Evolutionary conservation across 2,113 vertebrate species (phyloP).

Genomic region (Gasterosteus nipponicus): DNA sequence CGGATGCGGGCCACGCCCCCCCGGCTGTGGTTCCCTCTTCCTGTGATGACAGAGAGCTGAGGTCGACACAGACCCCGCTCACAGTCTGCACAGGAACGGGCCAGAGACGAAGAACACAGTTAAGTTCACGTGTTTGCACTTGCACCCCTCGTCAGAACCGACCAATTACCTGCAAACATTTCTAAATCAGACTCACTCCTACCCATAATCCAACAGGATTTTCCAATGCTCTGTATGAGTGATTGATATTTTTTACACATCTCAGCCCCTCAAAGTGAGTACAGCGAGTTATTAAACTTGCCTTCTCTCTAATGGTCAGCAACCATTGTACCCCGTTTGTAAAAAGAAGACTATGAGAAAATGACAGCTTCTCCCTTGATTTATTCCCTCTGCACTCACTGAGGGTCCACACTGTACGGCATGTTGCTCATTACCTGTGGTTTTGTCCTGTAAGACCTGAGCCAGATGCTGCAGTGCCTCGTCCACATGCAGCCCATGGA

Average conservation of each 20-base stretch:
- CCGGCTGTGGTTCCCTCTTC: constrained; percentile 97
- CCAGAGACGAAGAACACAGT: constrained; percentile 42
- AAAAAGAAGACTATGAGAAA: too few species aligned
- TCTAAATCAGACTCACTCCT: background rate
- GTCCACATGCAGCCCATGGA: constrained; percentile 95
- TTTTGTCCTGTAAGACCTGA: constrained; percentile 87
- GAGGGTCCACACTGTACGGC: background rate
- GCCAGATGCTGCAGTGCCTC: constrained; percentile 89
- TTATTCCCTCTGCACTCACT: background rate
- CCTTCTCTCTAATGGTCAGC: too few species aligned
- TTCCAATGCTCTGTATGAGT: background rate
- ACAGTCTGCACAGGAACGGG: constrained; percentile 84
- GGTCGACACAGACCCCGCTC: constrained; percentile 87
- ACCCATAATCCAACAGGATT: background rate
- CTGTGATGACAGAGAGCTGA: constrained; percentile 94
- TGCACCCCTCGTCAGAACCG: background rate
- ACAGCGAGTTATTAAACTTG: too few species aligned
- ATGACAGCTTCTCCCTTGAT: too few species aligned
- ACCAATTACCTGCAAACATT: background rate
- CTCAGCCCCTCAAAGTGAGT: background rate
- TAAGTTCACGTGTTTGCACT: background rate
- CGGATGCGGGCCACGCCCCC: constrained; percentile 96
- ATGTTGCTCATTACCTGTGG: constrained; percentile 79
- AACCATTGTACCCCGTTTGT: too few species aligned
- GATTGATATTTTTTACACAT: background rate